These are phyloP conservation scores for Sphaerodactylus townsendi DNA, from an alignment of 2,113 vertebrate genomes.

Conservation along the genomic window DNA sequence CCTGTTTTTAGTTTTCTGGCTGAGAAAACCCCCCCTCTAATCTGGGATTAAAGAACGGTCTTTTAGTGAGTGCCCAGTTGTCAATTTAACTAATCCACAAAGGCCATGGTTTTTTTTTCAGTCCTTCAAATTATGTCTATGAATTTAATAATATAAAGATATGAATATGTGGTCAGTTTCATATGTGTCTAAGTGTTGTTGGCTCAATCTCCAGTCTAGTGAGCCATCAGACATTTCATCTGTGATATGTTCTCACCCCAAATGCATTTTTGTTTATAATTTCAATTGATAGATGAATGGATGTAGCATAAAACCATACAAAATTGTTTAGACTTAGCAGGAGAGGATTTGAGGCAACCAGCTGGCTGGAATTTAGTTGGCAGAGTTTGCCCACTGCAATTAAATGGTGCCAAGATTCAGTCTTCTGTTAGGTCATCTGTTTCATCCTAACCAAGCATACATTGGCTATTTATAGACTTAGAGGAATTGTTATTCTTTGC, in stretches of 20 bases:
- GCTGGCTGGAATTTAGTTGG: slow-evolving; percentile 74
- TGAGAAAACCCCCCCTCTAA: slow-evolving; percentile 35
- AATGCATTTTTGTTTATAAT: slow-evolving; percentile 64
- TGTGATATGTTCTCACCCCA: slow-evolving; percentile 68
- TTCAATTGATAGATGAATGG: slow-evolving; percentile 57
- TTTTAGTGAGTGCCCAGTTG: slow-evolving; percentile 40
- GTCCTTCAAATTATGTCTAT: slow-evolving; percentile 43
- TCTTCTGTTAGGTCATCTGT: slow-evolving; percentile 77
- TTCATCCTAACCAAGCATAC: slow-evolving; percentile 72
- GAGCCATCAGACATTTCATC: slow-evolving; percentile 58
- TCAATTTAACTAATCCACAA: slow-evolving; percentile 49
- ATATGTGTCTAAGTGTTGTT: slow-evolving; percentile 61
- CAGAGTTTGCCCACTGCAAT: slow-evolving; percentile 61
- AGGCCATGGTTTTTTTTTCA: slow-evolving; percentile 11
- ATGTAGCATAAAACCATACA: slow-evolving; percentile 54
- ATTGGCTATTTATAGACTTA: slow-evolving; percentile 73
- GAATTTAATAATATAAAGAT: slow-evolving; percentile 47
- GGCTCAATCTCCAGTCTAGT: slow-evolving; percentile 43
- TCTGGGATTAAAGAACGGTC: slow-evolving; percentile 40
- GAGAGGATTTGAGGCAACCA: slow-evolving; percentile 68
- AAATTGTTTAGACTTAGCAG: slow-evolving; percentile 69
- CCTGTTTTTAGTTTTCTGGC: slow-evolving; percentile 3
- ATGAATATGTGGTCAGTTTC: slow-evolving; percentile 40
- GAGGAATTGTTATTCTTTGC: slow-evolving; percentile 70
- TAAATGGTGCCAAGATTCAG: slow-evolving; percentile 72